These are phyloP conservation scores for Sarcophaga peregrina DNA, from an alignment of 1,140 invertebrate genomes.

Conservation along the genomic window DNA sequence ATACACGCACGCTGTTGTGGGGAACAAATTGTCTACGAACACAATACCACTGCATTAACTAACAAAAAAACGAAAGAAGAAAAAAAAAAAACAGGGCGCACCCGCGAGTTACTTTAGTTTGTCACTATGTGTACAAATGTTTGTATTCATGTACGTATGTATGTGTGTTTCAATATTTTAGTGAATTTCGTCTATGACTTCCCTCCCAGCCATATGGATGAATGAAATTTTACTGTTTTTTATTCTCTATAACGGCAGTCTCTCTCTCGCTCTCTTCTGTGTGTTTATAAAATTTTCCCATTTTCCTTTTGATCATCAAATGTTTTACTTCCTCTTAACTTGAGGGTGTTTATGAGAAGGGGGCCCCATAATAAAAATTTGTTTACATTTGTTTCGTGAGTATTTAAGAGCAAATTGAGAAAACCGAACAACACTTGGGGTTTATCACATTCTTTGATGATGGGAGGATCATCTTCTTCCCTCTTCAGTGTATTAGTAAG, in stretches of 20 bases:
- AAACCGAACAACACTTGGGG: background rate
- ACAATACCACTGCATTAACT: background rate
- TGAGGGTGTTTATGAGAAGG: constrained; percentile 1
- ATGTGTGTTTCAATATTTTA: background rate
- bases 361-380: constrained; percentile 1
- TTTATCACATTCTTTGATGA: no score
- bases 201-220: background rate
- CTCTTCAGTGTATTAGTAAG: background rate
- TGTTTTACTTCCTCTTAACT: background rate
- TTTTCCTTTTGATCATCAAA: constrained; percentile 7
- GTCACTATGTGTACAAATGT: background rate
- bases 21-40: background rate
- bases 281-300: background rate
- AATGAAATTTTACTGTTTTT: constrained; percentile 4
- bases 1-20: background rate
- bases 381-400: constrained; percentile 22
- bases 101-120: constrained; percentile 40
- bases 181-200: background rate
- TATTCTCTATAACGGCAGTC: background rate
- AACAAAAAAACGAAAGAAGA: background rate
- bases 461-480: background rate
- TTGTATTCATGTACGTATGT: background rate
- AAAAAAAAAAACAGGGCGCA: constrained; percentile 33
- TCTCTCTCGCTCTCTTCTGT: background rate
- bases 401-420: constrained; percentile 35